Percentiles rank a stretch among this genome's conserved stretches.
Conservation (phyloP, 2,113 vertebrate species). For the Coregonus clupeaformis region DNA sequence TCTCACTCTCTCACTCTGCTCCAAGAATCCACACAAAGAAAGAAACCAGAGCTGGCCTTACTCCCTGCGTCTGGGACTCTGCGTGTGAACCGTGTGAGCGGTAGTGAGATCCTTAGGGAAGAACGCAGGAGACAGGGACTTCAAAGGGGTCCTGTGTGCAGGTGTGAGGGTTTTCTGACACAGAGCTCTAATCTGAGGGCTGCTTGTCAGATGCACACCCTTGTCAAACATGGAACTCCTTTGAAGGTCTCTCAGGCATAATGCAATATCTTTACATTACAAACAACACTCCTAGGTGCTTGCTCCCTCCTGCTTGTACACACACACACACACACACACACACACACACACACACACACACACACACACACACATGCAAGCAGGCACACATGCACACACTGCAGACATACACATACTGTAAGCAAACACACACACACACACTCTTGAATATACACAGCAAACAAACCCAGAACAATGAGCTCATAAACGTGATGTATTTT, state of each 20-base stretch:
- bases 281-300: constrained; percentile 8
- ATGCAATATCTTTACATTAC: constrained; percentile 14
- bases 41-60: constrained; percentile 8
- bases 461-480: constrained; percentile 20
- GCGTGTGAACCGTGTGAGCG: constrained; percentile 34
- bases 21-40: constrained; percentile 20
- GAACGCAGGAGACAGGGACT: constrained; percentile 45
- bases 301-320: not conserved
- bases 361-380: constrained; percentile 6
- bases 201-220: constrained; percentile 7
- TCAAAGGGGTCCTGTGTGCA: constrained; percentile 58
- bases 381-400: not conserved
- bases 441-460: not conserved
- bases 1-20: constrained; percentile 3
- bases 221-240: constrained; percentile 4
- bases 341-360: not conserved
- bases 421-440: not conserved
- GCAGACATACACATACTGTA: no score
- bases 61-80: constrained; percentile 19
- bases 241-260: constrained; percentile 23
- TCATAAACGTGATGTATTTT: constrained; percentile 35
- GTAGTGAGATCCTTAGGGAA: constrained; percentile 32
- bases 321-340: not conserved
- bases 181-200: constrained; percentile 6
- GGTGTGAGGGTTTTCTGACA: constrained; percentile 48